A percentile compares a stretch with the other conserved stretches of the same genome.
Conservation (phyloP, 2,888 invertebrate genomes). For the Ernsta delagoae region DNA sequence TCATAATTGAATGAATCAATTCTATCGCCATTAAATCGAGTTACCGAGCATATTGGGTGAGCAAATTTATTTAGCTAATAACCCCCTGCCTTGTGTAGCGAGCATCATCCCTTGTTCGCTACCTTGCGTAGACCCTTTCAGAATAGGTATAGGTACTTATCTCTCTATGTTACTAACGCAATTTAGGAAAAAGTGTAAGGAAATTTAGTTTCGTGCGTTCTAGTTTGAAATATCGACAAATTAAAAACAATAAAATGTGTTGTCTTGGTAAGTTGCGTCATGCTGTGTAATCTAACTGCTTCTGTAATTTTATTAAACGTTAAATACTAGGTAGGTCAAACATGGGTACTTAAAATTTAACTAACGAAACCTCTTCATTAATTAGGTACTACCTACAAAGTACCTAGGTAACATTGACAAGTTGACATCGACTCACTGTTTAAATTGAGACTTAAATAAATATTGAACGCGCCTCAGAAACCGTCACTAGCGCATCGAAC, state of each 20-base stretch:
- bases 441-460: slow-evolving; percentile 69
- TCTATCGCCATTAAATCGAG: slow-evolving; percentile 85
- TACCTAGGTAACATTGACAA: slow-evolving; percentile 56
- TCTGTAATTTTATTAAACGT: no score
- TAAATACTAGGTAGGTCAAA: no score
- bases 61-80: slow-evolving; percentile 85
- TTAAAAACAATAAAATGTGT: no score
- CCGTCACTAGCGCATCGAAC: slow-evolving; percentile 58
- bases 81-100: slow-evolving; percentile 61
- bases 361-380: no score
- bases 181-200: no score
- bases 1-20: slow-evolving; percentile 85
- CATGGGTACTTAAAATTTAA: no score
- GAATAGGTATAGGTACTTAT: slow-evolving; percentile 9
- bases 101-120: slow-evolving; percentile 62
- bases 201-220: no score
- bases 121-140: slow-evolving; percentile 46
- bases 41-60: slow-evolving; percentile 84
- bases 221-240: no score
- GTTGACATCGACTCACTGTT: slow-evolving; percentile 53
- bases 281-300: no score
- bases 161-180: neutral
- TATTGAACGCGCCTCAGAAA: slow-evolving; percentile 74
- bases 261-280: no score
- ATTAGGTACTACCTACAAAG: no score